Conservation (phyloP, 2,888 invertebrate species). For the Lottia gigantea region DNA sequence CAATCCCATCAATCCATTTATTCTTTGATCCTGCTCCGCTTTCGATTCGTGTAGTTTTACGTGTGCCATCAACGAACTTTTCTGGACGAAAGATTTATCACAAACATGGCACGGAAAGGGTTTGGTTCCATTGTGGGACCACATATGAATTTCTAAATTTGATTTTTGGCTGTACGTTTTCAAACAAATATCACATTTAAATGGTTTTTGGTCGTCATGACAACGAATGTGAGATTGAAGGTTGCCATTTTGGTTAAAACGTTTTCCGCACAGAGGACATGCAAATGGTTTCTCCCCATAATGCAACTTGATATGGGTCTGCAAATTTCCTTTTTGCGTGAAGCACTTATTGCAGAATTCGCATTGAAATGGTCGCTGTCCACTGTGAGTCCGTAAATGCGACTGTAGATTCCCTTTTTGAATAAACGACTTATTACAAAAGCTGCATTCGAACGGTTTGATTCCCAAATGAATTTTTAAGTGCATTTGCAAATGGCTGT, state of each 20-base stretch:
- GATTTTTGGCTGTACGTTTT: slow-evolving; percentile 15
- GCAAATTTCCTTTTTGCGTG: slow-evolving; percentile 15
- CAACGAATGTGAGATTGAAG: slow-evolving; percentile 14
- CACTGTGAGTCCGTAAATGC: slow-evolving; percentile 14
- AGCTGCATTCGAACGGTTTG: slow-evolving; percentile 17
- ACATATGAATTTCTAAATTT: slow-evolving; percentile 13
- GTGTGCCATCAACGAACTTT: slow-evolving; percentile 10
- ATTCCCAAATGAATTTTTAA: slow-evolving; percentile 7
- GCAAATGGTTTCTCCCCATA: slow-evolving; percentile 9
- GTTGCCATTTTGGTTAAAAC: slow-evolving; percentile 14
- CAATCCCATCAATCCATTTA: background rate
- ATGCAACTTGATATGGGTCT: slow-evolving; percentile 11
- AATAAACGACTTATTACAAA: slow-evolving; percentile 12
- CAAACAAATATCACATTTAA: slow-evolving; percentile 12
- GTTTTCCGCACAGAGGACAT: slow-evolving; percentile 13
- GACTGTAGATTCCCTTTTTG: slow-evolving; percentile 8
- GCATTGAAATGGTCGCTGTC: slow-evolving; percentile 12
- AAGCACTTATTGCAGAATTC: slow-evolving; percentile 15
- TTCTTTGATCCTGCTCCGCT: background rate
- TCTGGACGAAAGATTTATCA: slow-evolving; percentile 5
- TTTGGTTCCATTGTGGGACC: slow-evolving; percentile 11
- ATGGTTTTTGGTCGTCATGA: slow-evolving; percentile 15
- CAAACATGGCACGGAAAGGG: slow-evolving; percentile 14
- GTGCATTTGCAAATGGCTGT: slow-evolving; percentile 14
- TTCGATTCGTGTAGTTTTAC: slow-evolving; percentile 2